Base-by-base conservation (phyloP, 2,797 vertebrate species). In the Loris lydekkerianus region DNA sequence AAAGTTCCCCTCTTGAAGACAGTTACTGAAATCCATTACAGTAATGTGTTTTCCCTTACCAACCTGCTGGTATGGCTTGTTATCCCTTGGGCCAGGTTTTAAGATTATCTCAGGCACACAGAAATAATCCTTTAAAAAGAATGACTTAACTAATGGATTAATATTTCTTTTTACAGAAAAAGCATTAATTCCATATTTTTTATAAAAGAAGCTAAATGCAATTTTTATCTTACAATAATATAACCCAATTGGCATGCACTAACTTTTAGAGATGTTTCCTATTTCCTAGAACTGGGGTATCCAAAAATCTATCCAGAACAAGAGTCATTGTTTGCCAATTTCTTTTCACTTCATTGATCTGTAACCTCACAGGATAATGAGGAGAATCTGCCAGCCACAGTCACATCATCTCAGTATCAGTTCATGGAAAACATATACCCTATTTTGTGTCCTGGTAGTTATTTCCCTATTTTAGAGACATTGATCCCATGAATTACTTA, bases 1-100 rank as follows among this genome's bases (percentile, higher is more conserved):
- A 95, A 96, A 93, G 85, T 17, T 40, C 21, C 73, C 37, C 82
- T 96, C 98, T 96, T 93, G 53, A 97, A 98, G 93, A 31, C 97
- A 78, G 77, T 92, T 97, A 93, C 63, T 93, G 84, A 97, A 98
- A 69, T 15, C 69, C 92, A 93, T 97, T 97, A 88, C 89, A 53
- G 49, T 95, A 89, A 96, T 63, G 56, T 82, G 76, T 95, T 40
- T 97, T 96, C 88, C 63, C 84, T 91, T 94, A 96, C 40, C 63
- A 43, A 23, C 91, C 1, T 95, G 43, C 85, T 21, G 13, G 73
- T 4, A 90, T 63, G 37, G 93, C 89, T 40, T 93, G 43, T 85
- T 96, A 69, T 92, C 58, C 72, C 93, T 27, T 70, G 92, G 78
- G 93, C 17, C 61, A 87, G 46, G 46, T 84, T 72, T 97, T 89